Percentiles rank a stretch among this genome's conserved stretches.
Evolutionary conservation across 2,888 invertebrate genomes (phyloP).

Genomic region (Horisme vitalbata): DNA sequence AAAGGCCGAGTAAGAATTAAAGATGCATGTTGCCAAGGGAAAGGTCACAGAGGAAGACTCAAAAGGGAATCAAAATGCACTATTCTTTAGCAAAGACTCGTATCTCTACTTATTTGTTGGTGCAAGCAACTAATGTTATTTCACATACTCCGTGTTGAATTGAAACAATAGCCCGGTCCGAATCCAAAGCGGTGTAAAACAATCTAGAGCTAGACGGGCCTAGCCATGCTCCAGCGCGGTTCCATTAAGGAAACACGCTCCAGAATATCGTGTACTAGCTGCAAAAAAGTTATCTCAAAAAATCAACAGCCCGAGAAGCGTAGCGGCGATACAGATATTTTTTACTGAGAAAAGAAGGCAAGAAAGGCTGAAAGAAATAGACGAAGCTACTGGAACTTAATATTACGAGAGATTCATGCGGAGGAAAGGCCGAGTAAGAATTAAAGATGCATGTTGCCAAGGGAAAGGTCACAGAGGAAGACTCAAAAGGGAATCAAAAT

Average conservation of each 20-base stretch:
- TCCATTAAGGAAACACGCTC: slow-evolving; percentile 14
- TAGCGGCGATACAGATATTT: slow-evolving; percentile 1
- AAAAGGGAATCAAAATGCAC: slow-evolving; percentile 1
- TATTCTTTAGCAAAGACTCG: slow-evolving; percentile 5
- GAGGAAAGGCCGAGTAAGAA: slow-evolving; percentile 12
- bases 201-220: slow-evolving; percentile 11
- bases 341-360: slow-evolving; percentile 21
- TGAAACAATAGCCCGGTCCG: not conserved
- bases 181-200: slow-evolving; percentile 17
- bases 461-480: slow-evolving; percentile 9
- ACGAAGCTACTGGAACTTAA: slow-evolving; percentile 27
- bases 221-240: slow-evolving; percentile 23
- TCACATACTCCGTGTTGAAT: too few species aligned
- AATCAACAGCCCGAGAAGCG: slow-evolving; percentile 4
- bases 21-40: slow-evolving; percentile 5
- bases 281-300: not conserved
- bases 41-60: slow-evolving; percentile 6
- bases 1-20: slow-evolving; percentile 2
- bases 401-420: slow-evolving; percentile 29
- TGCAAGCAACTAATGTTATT: too few species aligned
- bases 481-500: slow-evolving; percentile 1
- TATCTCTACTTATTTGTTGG: too few species aligned
- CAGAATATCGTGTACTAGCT: not conserved
- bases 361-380: slow-evolving; percentile 25
- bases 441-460: slow-evolving; percentile 1